Evolutionary conservation across 2,113 vertebrate species (phyloP), one percentile per base, ranked within the genome.

Genomic region (Heterotilapia buettikoferi): DNA sequence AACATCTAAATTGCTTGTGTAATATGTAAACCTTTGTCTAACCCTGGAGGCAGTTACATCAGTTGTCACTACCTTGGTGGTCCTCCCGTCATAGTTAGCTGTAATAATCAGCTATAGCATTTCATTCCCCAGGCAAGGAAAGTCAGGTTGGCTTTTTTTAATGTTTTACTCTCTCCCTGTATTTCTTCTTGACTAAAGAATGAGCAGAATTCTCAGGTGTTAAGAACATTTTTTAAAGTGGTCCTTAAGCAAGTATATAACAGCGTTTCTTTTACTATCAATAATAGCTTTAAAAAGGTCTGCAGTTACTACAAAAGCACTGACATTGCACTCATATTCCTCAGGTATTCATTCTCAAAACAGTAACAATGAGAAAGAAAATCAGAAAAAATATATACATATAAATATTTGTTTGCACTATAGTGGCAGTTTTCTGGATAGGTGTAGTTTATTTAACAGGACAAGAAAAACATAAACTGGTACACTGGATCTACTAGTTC

Each of bases 11-110:
- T 98, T 98, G 97, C 97, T 98, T 98, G 97, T 98, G 97, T 98
- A 98, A 98, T 98, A 98, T 98, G 97, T 98, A 98, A 98, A 98
- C 97, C 97, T 98, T 98, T 98, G 97, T 98, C 97, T 98, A 97
- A 97, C 97, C 97, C 97, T 90, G 92, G 96, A 97, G 98, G 97
- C 97, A 97, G 96, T 95, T 96, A 96, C 96, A 97, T 98, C 96
- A 97, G 95, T 97, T 98, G 97, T 98, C 97, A 97, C 98, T 95
- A 97, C 97, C 93, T 95, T 97, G 99, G 98, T 99, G 98, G 99
- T 99, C 98, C 96, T 94, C 93, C 96, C 97, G 93, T 98, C 98
- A 97, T 95, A 96, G 97, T 94, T 92, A 96, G 94, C 91, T 95
- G 96, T 97, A 98, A 97, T 97, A 97, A 98, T 97, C 96, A 96